phyloP scores from a whole-genome alignment of 2,888 invertebrate genomes.

The Eustalomyia histrio region DNA sequence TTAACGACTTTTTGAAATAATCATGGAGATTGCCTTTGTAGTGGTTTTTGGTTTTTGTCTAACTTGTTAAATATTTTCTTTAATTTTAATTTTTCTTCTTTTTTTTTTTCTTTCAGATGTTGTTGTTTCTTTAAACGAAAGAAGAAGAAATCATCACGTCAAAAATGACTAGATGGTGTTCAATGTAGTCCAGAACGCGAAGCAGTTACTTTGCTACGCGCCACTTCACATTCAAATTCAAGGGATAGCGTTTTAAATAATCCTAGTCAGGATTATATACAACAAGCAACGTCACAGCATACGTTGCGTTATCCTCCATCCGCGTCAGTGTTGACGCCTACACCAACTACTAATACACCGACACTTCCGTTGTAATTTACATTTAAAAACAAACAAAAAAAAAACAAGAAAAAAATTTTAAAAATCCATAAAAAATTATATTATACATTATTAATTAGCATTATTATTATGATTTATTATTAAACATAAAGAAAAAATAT shows the following conservation, averaged over 20 bases:
- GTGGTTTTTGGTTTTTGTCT: not conserved
- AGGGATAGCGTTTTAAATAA: constrained; percentile 81
- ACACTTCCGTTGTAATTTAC: constrained; percentile 80
- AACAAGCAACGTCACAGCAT: constrained; percentile 80
- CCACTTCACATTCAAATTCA: constrained; percentile 84
- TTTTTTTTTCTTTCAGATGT: constrained; percentile 84
- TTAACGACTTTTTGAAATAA: no score
- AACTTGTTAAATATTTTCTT: not conserved
- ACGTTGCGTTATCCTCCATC: constrained; percentile 81
- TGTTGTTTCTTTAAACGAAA: constrained; percentile 99
- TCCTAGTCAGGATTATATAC: constrained; percentile 81
- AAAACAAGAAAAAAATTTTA: constrained; percentile 51
- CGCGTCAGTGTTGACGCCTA: constrained; percentile 80
- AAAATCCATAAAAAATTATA: constrained; percentile 58
- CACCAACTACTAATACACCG: constrained; percentile 81
- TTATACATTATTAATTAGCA: constrained; percentile 65
- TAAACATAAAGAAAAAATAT: constrained; percentile 59
- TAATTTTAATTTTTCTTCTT: not conserved
- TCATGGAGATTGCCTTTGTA: not conserved
- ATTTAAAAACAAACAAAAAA: constrained; percentile 60
- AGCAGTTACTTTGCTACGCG: constrained; percentile 83
- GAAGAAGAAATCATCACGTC: constrained; percentile 97
- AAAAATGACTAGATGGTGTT: constrained; percentile 91
- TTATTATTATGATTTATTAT: constrained; percentile 66
- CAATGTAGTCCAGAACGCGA: constrained; percentile 84